Evolutionary conservation across 2,113 vertebrate genomes (phyloP).

Genomic region (Dissostichus mawsoni): DNA sequence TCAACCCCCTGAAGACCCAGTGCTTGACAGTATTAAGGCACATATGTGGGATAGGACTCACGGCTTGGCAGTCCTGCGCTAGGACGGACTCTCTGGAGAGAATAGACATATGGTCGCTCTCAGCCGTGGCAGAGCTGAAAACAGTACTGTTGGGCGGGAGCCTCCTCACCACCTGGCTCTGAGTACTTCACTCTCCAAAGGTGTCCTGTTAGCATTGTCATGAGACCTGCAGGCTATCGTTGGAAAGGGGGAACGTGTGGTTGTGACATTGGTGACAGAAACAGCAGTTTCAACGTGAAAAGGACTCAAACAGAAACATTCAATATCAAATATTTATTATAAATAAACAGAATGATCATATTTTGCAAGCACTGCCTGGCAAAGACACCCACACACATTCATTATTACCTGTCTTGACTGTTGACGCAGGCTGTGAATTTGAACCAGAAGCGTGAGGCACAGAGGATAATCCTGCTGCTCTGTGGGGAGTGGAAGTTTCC

Average conservation of each 20-base stretch:
- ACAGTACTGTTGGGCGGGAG: slow-evolving; percentile 47
- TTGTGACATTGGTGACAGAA: slow-evolving; percentile 8
- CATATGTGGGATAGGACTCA: slow-evolving; percentile 56
- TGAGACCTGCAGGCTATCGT: slow-evolving; percentile 29
- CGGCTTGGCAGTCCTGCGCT: slow-evolving; percentile 51
- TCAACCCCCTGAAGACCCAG: slow-evolving; percentile 26
- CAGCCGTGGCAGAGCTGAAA: slow-evolving; percentile 54
- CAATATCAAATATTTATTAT: not conserved
- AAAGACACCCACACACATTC: slow-evolving; percentile 10
- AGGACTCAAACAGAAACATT: not conserved
- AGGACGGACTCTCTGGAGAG: slow-evolving; percentile 52
- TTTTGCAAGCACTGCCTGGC: not conserved
- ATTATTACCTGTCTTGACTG: slow-evolving; percentile 54
- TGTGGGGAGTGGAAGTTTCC: slow-evolving; percentile 55
- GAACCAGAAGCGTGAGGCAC: slow-evolving; percentile 46
- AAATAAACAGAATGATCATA: not conserved
- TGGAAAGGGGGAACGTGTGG: not conserved
- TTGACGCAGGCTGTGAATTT: slow-evolving; percentile 47
- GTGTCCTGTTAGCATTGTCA: slow-evolving; percentile 40
- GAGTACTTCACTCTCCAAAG: slow-evolving; percentile 30
- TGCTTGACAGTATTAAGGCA: slow-evolving; percentile 55
- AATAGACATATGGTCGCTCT: slow-evolving; percentile 75
- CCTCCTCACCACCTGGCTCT: slow-evolving; percentile 64
- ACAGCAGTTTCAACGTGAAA: not conserved
- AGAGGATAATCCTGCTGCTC: slow-evolving; percentile 69